Percentiles rank a stretch among this genome's conserved stretches.
These are phyloP conservation scores for Sebastes fasciatus DNA, from an alignment of 2,113 vertebrate species.

Conservation along the genomic window DNA sequence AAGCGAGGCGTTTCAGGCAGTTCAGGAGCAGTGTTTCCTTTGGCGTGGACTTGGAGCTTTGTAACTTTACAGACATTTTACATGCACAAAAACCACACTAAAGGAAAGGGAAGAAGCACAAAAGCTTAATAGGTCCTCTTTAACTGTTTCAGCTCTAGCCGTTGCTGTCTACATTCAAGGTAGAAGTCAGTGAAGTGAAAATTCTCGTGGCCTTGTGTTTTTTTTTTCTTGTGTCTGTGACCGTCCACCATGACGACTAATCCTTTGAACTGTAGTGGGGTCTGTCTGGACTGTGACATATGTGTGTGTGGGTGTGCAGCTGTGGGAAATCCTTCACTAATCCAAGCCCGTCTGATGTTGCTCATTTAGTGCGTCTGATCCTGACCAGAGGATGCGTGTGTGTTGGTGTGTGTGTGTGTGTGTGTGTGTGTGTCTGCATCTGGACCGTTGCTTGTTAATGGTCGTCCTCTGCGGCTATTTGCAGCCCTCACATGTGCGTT, in stretches of 20 bases:
- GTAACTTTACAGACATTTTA: no score
- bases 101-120: no score
- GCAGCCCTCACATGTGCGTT: background rate
- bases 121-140: no score
- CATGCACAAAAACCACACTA: no score
- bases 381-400: conserved; percentile 40
- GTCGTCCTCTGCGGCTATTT: conserved; percentile 2
- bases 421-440: conserved; percentile 8
- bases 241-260: conserved; percentile 45
- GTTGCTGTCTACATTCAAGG: background rate
- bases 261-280: conserved; percentile 45
- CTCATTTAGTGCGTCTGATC: conserved; percentile 67
- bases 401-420: conserved; percentile 18
- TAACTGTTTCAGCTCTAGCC: background rate
- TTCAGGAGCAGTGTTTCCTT: no score
- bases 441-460: background rate
- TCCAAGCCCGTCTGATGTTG: conserved; percentile 63
- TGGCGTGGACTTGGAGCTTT: no score
- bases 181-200: background rate
- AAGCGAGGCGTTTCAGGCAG: no score
- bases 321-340: conserved; percentile 61
- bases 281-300: conserved; percentile 47
- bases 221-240: conserved; percentile 8
- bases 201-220: background rate
- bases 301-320: conserved; percentile 48